Base-by-base conservation (phyloP, 2,113 vertebrate species). In the Polypterus senegalus region DNA sequence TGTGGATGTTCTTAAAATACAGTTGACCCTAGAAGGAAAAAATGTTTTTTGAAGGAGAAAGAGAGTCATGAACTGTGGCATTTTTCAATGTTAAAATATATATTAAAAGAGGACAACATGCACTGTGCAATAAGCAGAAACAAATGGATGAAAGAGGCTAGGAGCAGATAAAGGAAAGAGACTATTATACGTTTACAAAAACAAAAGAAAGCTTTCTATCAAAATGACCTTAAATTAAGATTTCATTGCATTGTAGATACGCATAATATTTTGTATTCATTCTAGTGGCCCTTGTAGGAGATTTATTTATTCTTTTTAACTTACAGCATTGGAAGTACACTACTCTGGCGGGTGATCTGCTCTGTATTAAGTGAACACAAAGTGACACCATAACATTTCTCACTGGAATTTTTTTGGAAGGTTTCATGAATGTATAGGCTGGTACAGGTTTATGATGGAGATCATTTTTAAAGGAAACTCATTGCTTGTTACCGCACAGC, bases 1-100 rank as follows among this genome's bases (percentile, higher is more conserved):
- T 98, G 94, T 65, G 95, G 95, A 48, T 98, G 95, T 76, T 97
- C 94, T 64, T 98, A 98, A 79, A 77, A 79, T 69, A 27, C 27
- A 27, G 27, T 27, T n/a, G 27, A 27, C 27, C 27, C 27, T 27
- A 27, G 27, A 27, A 27, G 27, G 27, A 27, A 59, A 63, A 67
- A 65, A 69, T 66, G 58, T 44, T 64, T 66, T 78, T 75, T 72
- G 63, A 58, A 27, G 27, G 62, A 73, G 70, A 71, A 68, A 61
- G 59, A 61, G 49, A 52, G 59, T 55, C 52, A 54, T 54, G 57
- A 54, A 27, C 27, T 27, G 27, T 27, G 27, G 27, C 27, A 27
- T 27, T 27, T 27, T 27, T 27, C 27, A 27, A 27, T 27, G 27
- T 27, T 46, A 7, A 46, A 70, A 69, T 74, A 71, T 75, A 59